These are phyloP conservation scores for Drosophila formosana DNA, from an alignment of 2,888 invertebrate genomes.

Conservation along the genomic window DNA sequence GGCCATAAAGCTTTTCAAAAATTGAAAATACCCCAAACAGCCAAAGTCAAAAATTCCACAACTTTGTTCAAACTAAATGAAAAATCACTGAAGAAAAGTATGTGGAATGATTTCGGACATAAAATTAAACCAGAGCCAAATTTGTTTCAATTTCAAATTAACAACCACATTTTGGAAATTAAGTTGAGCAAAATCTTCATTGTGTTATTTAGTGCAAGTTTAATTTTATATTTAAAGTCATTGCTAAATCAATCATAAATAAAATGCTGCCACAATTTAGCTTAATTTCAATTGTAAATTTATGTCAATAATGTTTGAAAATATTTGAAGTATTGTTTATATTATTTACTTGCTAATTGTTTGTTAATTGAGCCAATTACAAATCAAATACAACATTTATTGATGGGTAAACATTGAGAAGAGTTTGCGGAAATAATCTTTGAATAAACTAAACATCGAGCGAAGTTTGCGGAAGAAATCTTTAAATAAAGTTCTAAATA, in stretches of 20 bases:
- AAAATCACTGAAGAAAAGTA: background rate
- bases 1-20: slow-evolving; percentile 10
- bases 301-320: background rate
- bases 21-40: slow-evolving; percentile 16
- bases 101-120: background rate
- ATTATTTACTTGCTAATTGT: slow-evolving; percentile 46
- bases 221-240: background rate
- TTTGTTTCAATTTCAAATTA: no score
- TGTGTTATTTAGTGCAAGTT: background rate
- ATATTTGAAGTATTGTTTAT: slow-evolving; percentile 7
- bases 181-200: no score
- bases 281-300: background rate
- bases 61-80: background rate
- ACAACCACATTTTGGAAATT: no score
- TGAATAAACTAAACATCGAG: background rate
- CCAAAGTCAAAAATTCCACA: background rate
- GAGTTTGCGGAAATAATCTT: background rate
- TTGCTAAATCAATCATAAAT: background rate
- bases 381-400: slow-evolving; percentile 13
- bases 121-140: background rate
- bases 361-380: slow-evolving; percentile 37
- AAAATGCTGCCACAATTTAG: background rate
- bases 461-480: background rate
- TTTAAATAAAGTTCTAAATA: background rate
- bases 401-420: background rate